Evolutionary conservation across 2,888 invertebrate species (phyloP).

Genomic region (Ethmia dodecea): DNA sequence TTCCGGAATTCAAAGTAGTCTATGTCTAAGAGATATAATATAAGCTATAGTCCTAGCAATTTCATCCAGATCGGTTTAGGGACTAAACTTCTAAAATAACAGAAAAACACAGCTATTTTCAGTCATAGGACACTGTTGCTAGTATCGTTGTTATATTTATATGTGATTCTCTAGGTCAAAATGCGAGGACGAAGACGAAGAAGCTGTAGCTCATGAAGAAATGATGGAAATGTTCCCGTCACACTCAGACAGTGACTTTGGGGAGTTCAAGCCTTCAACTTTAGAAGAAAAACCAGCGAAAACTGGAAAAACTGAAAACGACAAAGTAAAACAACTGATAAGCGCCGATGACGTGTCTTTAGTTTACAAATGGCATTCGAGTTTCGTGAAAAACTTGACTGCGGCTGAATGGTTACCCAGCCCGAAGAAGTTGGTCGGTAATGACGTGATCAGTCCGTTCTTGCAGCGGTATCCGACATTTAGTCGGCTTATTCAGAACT

Average conservation of each 20-base stretch:
- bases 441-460: conserved; percentile 63
- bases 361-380: conserved; percentile 79
- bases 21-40: too few species aligned
- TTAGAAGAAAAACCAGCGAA: conserved; percentile 69
- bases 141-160: too few species aligned
- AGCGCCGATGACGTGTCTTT: conserved; percentile 75
- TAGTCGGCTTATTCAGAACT: conserved; percentile 68
- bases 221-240: conserved; percentile 84
- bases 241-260: conserved; percentile 82
- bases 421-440: conserved; percentile 58
- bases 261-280: conserved; percentile 77
- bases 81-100: too few species aligned
- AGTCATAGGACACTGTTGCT: too few species aligned
- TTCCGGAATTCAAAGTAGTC: too few species aligned
- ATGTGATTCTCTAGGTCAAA: conserved; percentile 74
- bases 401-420: conserved; percentile 78
- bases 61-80: too few species aligned
- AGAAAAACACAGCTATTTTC: too few species aligned
- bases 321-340: conserved; percentile 46
- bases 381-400: conserved; percentile 76
- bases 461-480: conserved; percentile 79
- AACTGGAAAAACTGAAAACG: conserved; percentile 28
- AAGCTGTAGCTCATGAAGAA: conserved; percentile 80
- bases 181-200: conserved; percentile 83
- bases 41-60: too few species aligned